Percentiles rank a stretch among this genome's conserved stretches.
Conservation (phyloP, 2,888 invertebrate genomes). For the Ischnus inquisitorius region DNA sequence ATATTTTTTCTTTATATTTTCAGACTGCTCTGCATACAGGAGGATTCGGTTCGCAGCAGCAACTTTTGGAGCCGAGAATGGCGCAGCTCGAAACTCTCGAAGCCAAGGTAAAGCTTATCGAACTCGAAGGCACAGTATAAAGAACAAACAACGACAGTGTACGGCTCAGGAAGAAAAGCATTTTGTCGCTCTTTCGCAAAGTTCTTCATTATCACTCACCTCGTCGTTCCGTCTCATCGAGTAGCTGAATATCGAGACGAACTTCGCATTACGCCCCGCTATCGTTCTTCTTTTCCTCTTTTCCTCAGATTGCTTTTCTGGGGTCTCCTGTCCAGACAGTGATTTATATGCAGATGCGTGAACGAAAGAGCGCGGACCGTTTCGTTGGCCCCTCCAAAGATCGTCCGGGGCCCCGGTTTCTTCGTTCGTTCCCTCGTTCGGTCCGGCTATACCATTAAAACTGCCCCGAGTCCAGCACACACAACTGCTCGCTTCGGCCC, state of each 20-base stretch:
- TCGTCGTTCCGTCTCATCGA: slow-evolving; percentile 1
- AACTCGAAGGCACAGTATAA: slow-evolving; percentile 10
- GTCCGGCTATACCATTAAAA: slow-evolving; percentile 77
- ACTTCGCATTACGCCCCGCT: slow-evolving; percentile 33
- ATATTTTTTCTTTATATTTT: slow-evolving; percentile 62
- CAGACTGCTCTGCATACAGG: slow-evolving; percentile 82
- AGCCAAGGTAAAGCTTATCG: slow-evolving; percentile 88
- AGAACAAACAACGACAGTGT: neutral
- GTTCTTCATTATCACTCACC: neutral
- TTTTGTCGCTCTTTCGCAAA: neutral
- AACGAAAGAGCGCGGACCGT: slow-evolving; percentile 66
- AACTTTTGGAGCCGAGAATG: slow-evolving; percentile 87
- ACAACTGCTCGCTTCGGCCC: slow-evolving; percentile 39
- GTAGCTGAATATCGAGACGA: slow-evolving; percentile 86
- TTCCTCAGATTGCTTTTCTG: slow-evolving; percentile 12
- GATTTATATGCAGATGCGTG: slow-evolving; percentile 83
- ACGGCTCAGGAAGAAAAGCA: neutral
- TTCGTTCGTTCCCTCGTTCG: slow-evolving; percentile 67
- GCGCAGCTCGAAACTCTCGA: slow-evolving; percentile 92
- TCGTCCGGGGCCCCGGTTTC: slow-evolving; percentile 46
- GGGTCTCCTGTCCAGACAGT: slow-evolving; percentile 77
- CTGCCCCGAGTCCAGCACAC: slow-evolving; percentile 71
- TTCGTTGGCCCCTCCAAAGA: slow-evolving; percentile 41
- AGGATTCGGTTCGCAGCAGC: slow-evolving; percentile 75
- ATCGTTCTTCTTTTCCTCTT: slow-evolving; percentile 34